Conservation (phyloP, 1,140 invertebrate genomes). For the Papilio dardanus region DNA sequence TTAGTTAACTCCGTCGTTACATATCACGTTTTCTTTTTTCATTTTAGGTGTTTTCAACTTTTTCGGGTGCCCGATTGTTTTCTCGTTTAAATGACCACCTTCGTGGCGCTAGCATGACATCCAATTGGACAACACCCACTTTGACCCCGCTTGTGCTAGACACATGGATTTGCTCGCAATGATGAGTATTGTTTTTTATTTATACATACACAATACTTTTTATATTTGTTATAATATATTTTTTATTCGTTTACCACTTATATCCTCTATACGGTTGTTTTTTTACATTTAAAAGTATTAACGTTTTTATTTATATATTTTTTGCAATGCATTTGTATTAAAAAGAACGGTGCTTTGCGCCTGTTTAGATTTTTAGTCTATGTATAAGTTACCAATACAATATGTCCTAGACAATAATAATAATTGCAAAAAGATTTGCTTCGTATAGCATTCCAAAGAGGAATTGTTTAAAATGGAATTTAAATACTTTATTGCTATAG, state of each 20-base stretch:
- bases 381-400: constrained; percentile 33
- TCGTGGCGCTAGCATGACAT: constrained; percentile 63
- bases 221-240: constrained; percentile 18
- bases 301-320: not conserved
- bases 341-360: constrained; percentile 22
- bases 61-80: constrained; percentile 83
- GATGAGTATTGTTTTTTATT: constrained; percentile 81
- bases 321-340: constrained; percentile 23
- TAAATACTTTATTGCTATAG: not conserved
- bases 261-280: not conserved
- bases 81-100: constrained; percentile 80
- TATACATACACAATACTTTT: constrained; percentile 47
- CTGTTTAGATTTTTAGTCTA: constrained; percentile 18
- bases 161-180: constrained; percentile 78
- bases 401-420: constrained; percentile 29
- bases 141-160: constrained; percentile 74
- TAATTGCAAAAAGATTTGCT: not conserved
- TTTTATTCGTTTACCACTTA: not conserved
- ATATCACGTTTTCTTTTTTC: constrained; percentile 80
- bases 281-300: constrained; percentile 18
- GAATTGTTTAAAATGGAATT: constrained; percentile 23
- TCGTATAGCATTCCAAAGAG: constrained; percentile 28
- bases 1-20: constrained; percentile 47
- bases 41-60: constrained; percentile 83
- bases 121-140: constrained; percentile 60